Percentiles rank a stretch among this genome's conserved stretches.
These are phyloP conservation scores for Petroica traversi DNA, from an alignment of 2,113 vertebrate species.

Conservation along the genomic window DNA sequence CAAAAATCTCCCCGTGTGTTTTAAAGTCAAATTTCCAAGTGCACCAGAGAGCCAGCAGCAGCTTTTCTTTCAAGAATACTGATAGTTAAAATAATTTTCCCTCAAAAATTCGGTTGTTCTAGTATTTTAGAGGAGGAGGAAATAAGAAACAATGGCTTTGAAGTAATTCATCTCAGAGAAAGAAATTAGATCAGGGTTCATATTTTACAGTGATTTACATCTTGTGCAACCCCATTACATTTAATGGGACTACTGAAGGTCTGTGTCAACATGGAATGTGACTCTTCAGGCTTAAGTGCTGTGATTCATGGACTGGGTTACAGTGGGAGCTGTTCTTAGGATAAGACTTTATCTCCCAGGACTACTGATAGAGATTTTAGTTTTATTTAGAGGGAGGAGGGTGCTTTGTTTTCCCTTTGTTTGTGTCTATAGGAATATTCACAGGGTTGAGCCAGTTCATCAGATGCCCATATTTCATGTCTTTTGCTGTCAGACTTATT, in stretches of 20 bases:
- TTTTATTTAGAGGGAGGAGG: not conserved
- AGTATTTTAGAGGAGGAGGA: not conserved
- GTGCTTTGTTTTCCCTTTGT: not conserved
- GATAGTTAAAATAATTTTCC: not conserved
- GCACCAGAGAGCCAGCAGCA: not conserved
- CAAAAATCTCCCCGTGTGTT: not conserved
- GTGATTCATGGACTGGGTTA: slow-evolving; percentile 13
- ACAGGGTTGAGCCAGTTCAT: not conserved
- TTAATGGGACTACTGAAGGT: slow-evolving; percentile 41
- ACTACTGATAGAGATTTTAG: not conserved
- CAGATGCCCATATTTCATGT: not conserved
- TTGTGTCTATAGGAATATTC: not conserved
- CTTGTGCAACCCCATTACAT: slow-evolving; percentile 32
- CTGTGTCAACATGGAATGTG: slow-evolving; percentile 43
- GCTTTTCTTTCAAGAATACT: not conserved
- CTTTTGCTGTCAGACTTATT: not conserved
- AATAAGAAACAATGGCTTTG: not conserved
- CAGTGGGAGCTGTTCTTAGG: not conserved
- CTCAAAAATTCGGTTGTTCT: not conserved
- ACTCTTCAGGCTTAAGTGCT: not conserved
- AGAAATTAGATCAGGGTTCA: slow-evolving; percentile 27
- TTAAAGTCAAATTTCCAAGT: not conserved
- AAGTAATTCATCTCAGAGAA: not conserved
- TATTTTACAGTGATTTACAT: slow-evolving; percentile 60
- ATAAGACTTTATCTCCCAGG: not conserved